These are phyloP conservation scores for Rhea pennata DNA, from an alignment of 2,113 vertebrate species.

Conservation along the genomic window DNA sequence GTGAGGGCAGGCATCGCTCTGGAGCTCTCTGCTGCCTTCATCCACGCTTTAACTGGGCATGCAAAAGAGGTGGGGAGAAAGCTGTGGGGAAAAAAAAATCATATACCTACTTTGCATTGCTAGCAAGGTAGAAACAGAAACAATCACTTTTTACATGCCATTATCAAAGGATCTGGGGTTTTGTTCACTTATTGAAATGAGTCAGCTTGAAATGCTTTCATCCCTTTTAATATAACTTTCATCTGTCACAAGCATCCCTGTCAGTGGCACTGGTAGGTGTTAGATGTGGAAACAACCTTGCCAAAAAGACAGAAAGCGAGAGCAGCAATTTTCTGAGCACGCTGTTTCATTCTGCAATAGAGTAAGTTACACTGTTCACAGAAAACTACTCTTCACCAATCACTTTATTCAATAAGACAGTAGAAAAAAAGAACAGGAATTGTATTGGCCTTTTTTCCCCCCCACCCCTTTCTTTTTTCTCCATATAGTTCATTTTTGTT, in stretches of 20 bases:
- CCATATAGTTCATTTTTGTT: background rate
- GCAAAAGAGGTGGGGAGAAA: fast-evolving
- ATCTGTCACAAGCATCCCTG: conserved; percentile 18
- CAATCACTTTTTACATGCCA: background rate
- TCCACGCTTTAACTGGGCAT: fast-evolving
- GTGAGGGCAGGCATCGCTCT: fast-evolving
- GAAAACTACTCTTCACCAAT: background rate
- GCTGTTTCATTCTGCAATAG: background rate
- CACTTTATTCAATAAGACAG: background rate
- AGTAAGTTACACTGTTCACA: background rate
- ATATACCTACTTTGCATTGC: background rate
- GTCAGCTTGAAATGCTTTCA: conserved; percentile 14
- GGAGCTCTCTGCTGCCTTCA: background rate
- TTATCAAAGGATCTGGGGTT: background rate
- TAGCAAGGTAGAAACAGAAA: background rate
- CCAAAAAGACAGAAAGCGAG: background rate
- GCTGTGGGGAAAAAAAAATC: background rate
- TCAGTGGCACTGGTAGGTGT: conserved; percentile 4
- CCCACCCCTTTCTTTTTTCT: too few species aligned
- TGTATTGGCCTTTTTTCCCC: too few species aligned
- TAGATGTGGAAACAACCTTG: background rate
- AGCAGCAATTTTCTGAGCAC: background rate
- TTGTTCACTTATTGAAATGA: background rate
- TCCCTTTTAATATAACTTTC: conserved; percentile 1
- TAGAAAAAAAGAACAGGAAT: too few species aligned